These are phyloP conservation scores for Lepidonotus clava DNA, from an alignment of 2,888 invertebrate species.

Conservation along the genomic window DNA sequence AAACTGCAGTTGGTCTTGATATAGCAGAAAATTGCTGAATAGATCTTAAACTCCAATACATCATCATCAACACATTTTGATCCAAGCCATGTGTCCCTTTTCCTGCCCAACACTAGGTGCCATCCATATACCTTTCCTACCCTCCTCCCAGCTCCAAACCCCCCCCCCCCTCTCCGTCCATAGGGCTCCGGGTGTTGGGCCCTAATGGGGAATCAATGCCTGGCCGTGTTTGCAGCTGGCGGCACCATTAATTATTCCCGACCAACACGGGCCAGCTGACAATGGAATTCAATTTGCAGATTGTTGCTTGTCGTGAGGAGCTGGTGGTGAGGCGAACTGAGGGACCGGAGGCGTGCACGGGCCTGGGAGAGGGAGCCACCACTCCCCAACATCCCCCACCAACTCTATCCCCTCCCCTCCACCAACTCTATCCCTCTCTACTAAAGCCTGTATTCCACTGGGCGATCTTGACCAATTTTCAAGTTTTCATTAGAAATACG, in stretches of 20 bases:
- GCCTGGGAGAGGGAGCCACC: neutral
- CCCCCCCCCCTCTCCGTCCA: neutral
- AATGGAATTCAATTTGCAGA: slow-evolving; percentile 19
- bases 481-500: too few species aligned
- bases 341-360: neutral
- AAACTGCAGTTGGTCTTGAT: too few species aligned
- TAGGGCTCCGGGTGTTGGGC: neutral
- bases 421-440: neutral
- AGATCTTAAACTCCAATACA: too few species aligned
- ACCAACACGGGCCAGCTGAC: neutral
- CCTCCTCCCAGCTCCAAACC: neutral
- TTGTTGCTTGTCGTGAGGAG: slow-evolving; percentile 15
- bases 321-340: neutral
- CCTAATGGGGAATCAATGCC: slow-evolving; percentile 11
- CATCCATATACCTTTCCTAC: neutral
- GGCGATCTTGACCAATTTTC: too few species aligned
- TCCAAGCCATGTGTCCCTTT: too few species aligned
- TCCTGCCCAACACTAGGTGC: neutral
- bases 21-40: too few species aligned
- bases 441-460: too few species aligned
- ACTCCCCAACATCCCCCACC: neutral
- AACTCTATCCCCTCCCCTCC: neutral
- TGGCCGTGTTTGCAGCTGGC: neutral
- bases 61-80: too few species aligned
- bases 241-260: neutral